Conservation (phyloP, 35 echinoderm and acorn worm species). For the Holothuria glaberrima region DNA sequence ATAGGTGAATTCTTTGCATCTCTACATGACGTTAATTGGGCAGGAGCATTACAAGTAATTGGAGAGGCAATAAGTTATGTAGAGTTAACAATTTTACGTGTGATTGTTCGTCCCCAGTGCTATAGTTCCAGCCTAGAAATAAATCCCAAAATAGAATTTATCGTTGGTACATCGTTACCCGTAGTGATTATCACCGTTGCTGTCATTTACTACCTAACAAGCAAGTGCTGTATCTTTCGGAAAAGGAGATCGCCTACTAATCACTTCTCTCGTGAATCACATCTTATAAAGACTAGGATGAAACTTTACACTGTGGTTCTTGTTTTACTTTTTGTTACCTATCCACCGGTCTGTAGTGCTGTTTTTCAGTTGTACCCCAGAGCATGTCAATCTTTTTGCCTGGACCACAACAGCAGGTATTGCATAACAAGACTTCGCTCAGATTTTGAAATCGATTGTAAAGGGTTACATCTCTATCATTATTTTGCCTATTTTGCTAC, state of each 20-base stretch:
- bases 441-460: constrained; percentile 33
- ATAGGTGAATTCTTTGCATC: constrained; percentile 45
- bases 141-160: constrained; percentile 43
- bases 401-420: neutral
- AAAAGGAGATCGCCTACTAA: neutral
- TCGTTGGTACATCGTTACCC: neutral
- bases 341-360: neutral
- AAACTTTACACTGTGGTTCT: neutral
- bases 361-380: constrained; percentile 16
- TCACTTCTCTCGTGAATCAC: neutral
- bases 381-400: neutral
- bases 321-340: constrained; percentile 1
- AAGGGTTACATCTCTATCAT: neutral
- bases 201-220: neutral
- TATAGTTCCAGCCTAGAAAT: neutral
- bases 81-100: too few relatives aligned
- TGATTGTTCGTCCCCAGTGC: constrained; percentile 39
- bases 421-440: neutral
- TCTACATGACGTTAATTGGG: constrained; percentile 37
- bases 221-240: neutral
- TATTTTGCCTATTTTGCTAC: neutral
- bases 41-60: too few relatives aligned
- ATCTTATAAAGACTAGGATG: neutral
- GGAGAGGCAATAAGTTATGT: too few relatives aligned
- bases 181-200: neutral